These are phyloP conservation scores for Neoitamus cyanurus DNA, from an alignment of 2,888 invertebrate species.

Conservation along the genomic window DNA sequence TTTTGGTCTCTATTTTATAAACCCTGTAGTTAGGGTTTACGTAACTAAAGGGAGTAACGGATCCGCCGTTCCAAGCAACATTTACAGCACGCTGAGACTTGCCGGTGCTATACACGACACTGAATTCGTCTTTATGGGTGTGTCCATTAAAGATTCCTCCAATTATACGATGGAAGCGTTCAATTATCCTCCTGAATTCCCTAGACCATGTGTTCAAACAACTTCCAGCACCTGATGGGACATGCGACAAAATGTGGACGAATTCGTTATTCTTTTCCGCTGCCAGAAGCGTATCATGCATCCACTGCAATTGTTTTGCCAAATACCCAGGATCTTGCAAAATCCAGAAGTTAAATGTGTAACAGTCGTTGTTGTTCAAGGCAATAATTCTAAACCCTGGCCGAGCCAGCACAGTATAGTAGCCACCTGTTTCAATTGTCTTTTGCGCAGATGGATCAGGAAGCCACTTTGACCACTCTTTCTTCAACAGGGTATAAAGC, in stretches of 20 bases:
- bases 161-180: slow-evolving; percentile 80
- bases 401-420: slow-evolving; percentile 76
- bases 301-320: slow-evolving; percentile 82
- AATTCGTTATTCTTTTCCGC: slow-evolving; percentile 80
- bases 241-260: slow-evolving; percentile 86
- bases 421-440: slow-evolving; percentile 77
- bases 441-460: slow-evolving; percentile 69
- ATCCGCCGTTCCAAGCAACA: slow-evolving; percentile 86
- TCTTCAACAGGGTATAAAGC: slow-evolving; percentile 79
- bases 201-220: slow-evolving; percentile 78
- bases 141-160: slow-evolving; percentile 86
- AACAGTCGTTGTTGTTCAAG: slow-evolving; percentile 83
- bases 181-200: slow-evolving; percentile 76
- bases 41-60: slow-evolving; percentile 77
- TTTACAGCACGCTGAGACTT: slow-evolving; percentile 69
- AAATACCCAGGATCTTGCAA: slow-evolving; percentile 79
- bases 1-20: slow-evolving; percentile 73
- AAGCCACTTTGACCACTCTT: slow-evolving; percentile 79
- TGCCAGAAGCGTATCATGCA: slow-evolving; percentile 76
- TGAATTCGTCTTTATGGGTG: slow-evolving; percentile 80
- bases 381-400: slow-evolving; percentile 81
- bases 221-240: slow-evolving; percentile 78
- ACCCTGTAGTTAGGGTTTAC: slow-evolving; percentile 87
- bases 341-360: slow-evolving; percentile 71
- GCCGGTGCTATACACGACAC: slow-evolving; percentile 71